phyloP scores from a whole-genome alignment of 2,797 vertebrate species.

The Schizopygopsis malacanthus region DNA sequence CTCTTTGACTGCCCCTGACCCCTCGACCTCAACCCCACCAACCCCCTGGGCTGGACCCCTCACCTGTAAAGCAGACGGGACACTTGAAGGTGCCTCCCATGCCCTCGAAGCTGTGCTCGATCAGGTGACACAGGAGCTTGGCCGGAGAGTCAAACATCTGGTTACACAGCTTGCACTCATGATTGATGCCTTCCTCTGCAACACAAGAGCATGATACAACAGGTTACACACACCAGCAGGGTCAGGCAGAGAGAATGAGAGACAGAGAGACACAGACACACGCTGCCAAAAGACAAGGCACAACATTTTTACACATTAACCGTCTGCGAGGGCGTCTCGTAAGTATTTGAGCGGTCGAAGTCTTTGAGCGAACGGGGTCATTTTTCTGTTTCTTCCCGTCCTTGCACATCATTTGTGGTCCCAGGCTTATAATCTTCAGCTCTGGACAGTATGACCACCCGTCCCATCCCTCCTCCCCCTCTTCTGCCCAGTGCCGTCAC shows the following conservation, averaged over 20 bases:
- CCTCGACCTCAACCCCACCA: constrained; percentile 55
- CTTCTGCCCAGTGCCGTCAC: constrained; percentile 66
- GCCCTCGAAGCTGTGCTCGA: constrained; percentile 99
- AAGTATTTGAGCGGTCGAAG: not conserved
- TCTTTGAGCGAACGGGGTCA: constrained; percentile 15
- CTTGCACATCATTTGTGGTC: constrained; percentile 51
- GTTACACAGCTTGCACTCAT: constrained; percentile 99
- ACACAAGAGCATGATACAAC: constrained; percentile 75
- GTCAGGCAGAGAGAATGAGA: constrained; percentile 42
- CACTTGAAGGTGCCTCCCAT: constrained; percentile 99
- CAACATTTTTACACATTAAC: constrained; percentile 12
- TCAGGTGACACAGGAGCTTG: constrained; percentile 99
- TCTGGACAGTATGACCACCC: constrained; percentile 42
- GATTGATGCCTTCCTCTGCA: constrained; percentile 99
- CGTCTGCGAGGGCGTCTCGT: not conserved
- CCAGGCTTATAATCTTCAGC: constrained; percentile 48
- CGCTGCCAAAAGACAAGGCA: constrained; percentile 6
- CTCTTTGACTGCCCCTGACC: constrained; percentile 59
- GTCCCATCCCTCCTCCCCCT: constrained; percentile 53
- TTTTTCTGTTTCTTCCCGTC: constrained; percentile 42
- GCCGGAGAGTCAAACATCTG: constrained; percentile 99
- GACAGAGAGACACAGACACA: constrained; percentile 1
- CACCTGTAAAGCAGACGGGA: constrained; percentile 99
- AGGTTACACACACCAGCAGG: constrained; percentile 75
- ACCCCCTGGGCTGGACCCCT: constrained; percentile 65